phyloP scores from a whole-genome alignment of 2,113 vertebrate genomes.

The Axis porcinus region DNA sequence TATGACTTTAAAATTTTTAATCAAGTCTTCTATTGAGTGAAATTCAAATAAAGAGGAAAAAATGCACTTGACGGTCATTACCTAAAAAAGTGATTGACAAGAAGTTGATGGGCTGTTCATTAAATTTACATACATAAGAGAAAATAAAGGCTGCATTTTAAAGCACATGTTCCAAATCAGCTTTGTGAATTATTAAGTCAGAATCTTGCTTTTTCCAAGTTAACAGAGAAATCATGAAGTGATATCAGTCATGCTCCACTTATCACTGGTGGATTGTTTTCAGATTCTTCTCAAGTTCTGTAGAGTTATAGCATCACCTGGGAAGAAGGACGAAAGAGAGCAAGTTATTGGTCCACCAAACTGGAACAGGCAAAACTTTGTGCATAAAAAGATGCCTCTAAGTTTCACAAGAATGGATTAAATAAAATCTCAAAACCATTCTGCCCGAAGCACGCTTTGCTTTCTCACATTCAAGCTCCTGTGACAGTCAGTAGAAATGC shows the following conservation, averaged over 20 bases:
- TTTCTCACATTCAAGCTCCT: constrained; percentile 23
- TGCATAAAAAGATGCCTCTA: background rate
- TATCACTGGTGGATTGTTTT: background rate
- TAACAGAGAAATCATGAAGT: background rate
- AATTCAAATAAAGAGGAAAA: constrained; percentile 2
- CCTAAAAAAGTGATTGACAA: background rate
- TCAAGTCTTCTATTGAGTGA: background rate
- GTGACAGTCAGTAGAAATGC: constrained; percentile 39
- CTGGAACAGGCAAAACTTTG: background rate
- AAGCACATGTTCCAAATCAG: background rate
- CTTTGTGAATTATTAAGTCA: background rate
- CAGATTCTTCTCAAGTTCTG: background rate
- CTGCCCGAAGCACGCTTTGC: background rate
- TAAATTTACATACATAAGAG: background rate
- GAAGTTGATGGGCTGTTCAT: background rate
- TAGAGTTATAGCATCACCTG: background rate
- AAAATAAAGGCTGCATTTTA: constrained; percentile 5
- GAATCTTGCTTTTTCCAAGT: background rate
- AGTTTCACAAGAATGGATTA: background rate
- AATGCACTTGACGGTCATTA: background rate
- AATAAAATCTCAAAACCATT: background rate
- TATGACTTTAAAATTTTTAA: background rate
- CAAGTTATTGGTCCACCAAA: background rate
- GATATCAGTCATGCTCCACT: background rate
- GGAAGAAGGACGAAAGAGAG: background rate